Conservation (phyloP, 2,888 invertebrate genomes). For the Octodonta nipae region DNA sequence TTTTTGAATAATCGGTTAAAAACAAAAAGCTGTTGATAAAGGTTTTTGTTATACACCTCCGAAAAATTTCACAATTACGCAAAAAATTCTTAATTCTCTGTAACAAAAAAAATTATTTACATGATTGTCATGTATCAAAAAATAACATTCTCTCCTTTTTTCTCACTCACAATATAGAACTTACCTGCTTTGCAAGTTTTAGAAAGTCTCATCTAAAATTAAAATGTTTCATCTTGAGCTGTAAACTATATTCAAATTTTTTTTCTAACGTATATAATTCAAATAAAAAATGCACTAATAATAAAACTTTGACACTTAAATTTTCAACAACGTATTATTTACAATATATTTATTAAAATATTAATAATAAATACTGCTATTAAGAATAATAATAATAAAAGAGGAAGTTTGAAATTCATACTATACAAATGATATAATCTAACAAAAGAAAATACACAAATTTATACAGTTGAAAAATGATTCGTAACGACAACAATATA, state of each 20-base stretch:
- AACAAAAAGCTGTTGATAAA: too few species aligned
- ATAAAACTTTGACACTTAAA: constrained; percentile 21
- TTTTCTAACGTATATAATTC: not conserved
- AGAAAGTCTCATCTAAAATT: too few species aligned
- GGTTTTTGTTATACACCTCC: too few species aligned
- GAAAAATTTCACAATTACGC: too few species aligned
- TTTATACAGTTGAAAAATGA: constrained; percentile 13
- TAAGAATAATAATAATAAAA: constrained; percentile 10
- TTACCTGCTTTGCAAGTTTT: too few species aligned
- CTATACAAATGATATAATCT: constrained; percentile 14
- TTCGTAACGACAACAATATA: constrained; percentile 12
- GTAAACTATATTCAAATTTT: constrained; percentile 20
- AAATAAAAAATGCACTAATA: constrained; percentile 21
- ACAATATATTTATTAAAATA: constrained; percentile 19
- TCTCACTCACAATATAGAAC: too few species aligned
- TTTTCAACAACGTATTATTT: constrained; percentile 21
- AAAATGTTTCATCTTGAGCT: constrained; percentile 10
- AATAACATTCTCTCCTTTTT: too few species aligned
- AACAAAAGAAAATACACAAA: constrained; percentile 15
- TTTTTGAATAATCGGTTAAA: too few species aligned
- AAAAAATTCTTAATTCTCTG: too few species aligned
- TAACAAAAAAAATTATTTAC: too few species aligned
- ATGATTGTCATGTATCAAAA: too few species aligned
- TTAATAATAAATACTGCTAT: constrained; percentile 20
- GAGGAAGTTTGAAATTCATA: constrained; percentile 11